Base-by-base conservation (phyloP, 2,113 vertebrate species). In the Tetrax tetrax region DNA sequence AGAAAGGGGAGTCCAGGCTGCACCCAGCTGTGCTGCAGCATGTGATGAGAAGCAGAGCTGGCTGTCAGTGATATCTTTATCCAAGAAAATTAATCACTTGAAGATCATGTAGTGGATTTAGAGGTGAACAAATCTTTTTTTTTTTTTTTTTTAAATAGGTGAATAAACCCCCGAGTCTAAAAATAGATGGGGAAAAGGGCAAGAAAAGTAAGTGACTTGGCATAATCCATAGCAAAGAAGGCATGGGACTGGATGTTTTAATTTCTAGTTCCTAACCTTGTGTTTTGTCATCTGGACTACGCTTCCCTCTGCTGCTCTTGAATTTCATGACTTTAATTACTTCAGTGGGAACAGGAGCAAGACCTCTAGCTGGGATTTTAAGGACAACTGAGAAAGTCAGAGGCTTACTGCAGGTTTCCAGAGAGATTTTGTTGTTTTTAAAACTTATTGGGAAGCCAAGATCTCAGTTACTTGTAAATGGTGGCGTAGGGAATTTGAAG, bases 1-100 rank as follows among this genome's bases (percentile, higher is more conserved):
- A 41, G 60, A 66, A 51, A 33, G 2, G 20, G 13, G 59, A 50
- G 5, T 35, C 43, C 27, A 28, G 69, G 33, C 48, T 81, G 20
- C 1, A 0, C 37, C 76, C 1, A 0, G 22, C 45, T 71, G 18
- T 48, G 66, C 29, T 14, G 38, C 61, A 60, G 9, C 0, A 0
- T 19, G 10, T 51, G 53, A 48, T 29, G 43, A 82, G 43, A 95
- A 54, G 20, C 56, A 87, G 74, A 76, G 12, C 31, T 47, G 18
- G 14, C 22, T 84, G 37, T 74, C 69, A 84, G 15, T 5, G 1
- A 71, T 64, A 47, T 79, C 82, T 71, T 81, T 87, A 87, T 60
- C 18, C n/a, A 76, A 64, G 54, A 84, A 93, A 93, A 87, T 74
- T 54, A 83, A 53, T 57, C 28, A 93, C 18, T 28, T 89, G 12